Evolutionary conservation across 37 sponge, comb jelly and placozoan species (phyloP), one percentile per base, ranked within the genome.

Genomic region (Corticium candelabrum): DNA sequence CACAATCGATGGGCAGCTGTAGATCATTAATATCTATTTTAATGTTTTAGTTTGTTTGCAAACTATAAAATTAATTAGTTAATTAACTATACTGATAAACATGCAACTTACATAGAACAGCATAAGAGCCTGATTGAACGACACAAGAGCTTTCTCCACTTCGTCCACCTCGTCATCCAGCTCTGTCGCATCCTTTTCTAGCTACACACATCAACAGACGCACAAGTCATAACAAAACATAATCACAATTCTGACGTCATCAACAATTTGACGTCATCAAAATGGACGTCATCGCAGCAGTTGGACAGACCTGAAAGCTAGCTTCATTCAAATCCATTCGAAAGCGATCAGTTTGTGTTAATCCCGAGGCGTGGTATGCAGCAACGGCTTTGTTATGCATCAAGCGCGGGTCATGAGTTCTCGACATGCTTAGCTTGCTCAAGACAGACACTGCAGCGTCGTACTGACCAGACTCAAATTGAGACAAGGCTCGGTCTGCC

Each of bases 71-170:
- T n/a, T n/a, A n/a, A n/a, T n/a, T n/a, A n/a, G n/a, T n/a, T n/a
- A n/a, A n/a, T n/a, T n/a, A n/a, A n/a, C n/a, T n/a, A n/a, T n/a
- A n/a, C n/a, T n/a, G n/a, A n/a, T n/a, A n/a, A n/a, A n/a, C n/a
- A 27, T 50, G 15, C 62, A 27, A 50, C 11, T 50, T 81, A 81
- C 38, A 27, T 85, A 81, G 77, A 40, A 73, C 39, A 87, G 88
- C 38, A 97, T 87, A 67, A 97, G 87, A 5, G 99, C 96, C 68
- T 87, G 85, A 81, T 97, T 97, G 80, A 85, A 94, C 78, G 87
- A 88, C 27, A 94, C 85, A 0, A 91, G 90, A 0, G 86, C 86
- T 37, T 84, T 87, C 37, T 97, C 95, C 15, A 86, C 72, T 32
- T 77, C 81, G 78, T 81, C 76, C 33, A 87, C 37, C n/a, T 35